Conservation (phyloP, 2,113 vertebrate genomes). For the Glaucidium brasilianum region DNA sequence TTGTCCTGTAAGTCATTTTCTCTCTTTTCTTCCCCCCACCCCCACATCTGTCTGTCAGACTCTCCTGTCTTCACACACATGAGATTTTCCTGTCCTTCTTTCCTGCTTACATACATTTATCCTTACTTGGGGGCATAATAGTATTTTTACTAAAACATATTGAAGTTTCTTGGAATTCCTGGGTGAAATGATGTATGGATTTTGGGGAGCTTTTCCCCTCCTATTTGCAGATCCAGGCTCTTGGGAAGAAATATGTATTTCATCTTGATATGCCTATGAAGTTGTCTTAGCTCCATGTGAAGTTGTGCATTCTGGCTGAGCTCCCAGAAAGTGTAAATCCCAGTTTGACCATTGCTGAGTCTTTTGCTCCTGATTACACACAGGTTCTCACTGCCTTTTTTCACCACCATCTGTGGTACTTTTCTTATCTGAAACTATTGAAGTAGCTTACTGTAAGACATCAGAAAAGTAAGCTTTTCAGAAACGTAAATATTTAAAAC, state of each 20-base stretch:
- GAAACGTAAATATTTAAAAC: background rate
- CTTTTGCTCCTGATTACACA: background rate
- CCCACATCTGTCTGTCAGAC: background rate
- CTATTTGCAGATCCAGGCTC: background rate
- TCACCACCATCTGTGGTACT: background rate
- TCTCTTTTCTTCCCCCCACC: background rate
- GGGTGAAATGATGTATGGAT: background rate
- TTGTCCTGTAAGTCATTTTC: background rate
- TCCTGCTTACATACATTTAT: background rate
- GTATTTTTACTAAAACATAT: background rate
- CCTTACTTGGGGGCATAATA: background rate
- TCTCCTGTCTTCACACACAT: background rate
- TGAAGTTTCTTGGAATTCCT: background rate
- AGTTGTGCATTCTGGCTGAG: background rate
- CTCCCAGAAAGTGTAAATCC: background rate
- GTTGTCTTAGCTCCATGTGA: background rate
- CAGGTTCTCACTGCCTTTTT: background rate
- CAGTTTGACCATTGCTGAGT: background rate
- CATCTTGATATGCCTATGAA: background rate
- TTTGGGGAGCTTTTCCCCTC: background rate
- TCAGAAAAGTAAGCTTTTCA: background rate
- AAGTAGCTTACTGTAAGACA: background rate
- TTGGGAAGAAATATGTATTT: background rate
- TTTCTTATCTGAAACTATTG: background rate
- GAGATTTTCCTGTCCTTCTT: background rate